Evolutionary conservation across 2,888 invertebrate species (phyloP).

Genomic region (Eupithecia subumbrata): DNA sequence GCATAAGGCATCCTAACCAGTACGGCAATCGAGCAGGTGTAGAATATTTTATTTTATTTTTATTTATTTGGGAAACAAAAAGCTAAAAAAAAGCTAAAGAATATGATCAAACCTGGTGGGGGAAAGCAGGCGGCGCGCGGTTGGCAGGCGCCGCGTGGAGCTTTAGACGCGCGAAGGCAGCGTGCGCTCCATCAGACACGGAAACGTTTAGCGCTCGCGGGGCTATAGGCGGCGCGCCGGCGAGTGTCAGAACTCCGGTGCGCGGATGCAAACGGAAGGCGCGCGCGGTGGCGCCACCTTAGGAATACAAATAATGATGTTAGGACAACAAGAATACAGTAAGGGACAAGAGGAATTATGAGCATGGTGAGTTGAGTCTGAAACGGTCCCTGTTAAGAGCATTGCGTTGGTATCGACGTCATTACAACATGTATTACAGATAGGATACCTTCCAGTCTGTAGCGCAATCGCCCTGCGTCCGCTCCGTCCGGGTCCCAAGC

Average conservation of each 20-base stretch:
- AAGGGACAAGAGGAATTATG: neutral
- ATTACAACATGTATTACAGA: neutral
- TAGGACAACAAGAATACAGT: neutral
- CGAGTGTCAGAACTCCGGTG: conserved; percentile 53
- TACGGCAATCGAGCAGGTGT: neutral
- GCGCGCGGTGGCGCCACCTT: conserved; percentile 49
- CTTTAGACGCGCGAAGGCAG: conserved; percentile 92
- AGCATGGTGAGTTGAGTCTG: neutral
- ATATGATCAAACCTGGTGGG: conserved; percentile 74
- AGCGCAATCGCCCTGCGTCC: conserved; percentile 89
- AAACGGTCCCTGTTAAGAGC: neutral
- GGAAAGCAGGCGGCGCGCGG: conserved; percentile 90
- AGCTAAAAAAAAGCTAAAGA: no score
- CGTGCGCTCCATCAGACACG: conserved; percentile 97
- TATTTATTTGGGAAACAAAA: no score
- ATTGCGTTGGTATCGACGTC: neutral
- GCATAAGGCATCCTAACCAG: conserved; percentile 47
- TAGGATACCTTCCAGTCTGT: conserved; percentile 87
- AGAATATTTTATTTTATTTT: no score
- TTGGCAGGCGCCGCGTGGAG: conserved; percentile 92
- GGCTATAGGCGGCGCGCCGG: conserved; percentile 75
- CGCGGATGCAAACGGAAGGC: conserved; percentile 62
- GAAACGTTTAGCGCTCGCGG: conserved; percentile 91
- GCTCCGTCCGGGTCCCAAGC: conserved; percentile 94
- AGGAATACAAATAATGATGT: neutral